Conservation (phyloP, 2,797 vertebrate species). For the Siniperca undulata region DNA sequence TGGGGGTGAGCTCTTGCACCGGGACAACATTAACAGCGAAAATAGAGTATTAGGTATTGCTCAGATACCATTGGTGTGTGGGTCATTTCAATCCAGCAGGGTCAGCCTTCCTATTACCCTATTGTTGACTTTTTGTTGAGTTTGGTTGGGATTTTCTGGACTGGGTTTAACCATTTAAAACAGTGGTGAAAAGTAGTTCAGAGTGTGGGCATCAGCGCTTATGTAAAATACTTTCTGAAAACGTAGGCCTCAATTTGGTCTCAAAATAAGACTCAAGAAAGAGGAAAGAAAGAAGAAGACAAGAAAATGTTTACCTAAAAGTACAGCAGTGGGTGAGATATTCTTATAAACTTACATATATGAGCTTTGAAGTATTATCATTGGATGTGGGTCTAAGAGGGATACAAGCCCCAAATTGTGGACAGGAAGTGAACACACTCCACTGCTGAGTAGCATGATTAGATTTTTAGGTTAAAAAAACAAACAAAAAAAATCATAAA, state of each 20-base stretch:
- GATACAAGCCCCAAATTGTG: background rate
- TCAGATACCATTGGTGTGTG: slow-evolving; percentile 39
- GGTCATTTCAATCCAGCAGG: slow-evolving; percentile 68
- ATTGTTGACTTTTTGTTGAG: slow-evolving; percentile 51
- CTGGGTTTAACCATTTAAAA: slow-evolving; percentile 40
- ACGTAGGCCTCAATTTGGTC: background rate
- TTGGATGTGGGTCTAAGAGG: background rate
- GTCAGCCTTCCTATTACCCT: slow-evolving; percentile 69
- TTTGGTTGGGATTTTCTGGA: slow-evolving; percentile 26
- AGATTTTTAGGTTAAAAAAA: too few species aligned
- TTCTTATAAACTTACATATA: background rate
- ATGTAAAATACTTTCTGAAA: slow-evolving; percentile 20
- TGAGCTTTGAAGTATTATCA: background rate
- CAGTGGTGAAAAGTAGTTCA: slow-evolving; percentile 1
- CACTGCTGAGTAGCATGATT: background rate
- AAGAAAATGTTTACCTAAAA: background rate
- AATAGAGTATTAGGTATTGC: slow-evolving; percentile 51
- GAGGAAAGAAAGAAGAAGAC: background rate
- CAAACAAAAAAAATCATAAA: too few species aligned
- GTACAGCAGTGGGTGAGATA: background rate
- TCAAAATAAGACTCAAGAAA: background rate
- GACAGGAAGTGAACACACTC: background rate
- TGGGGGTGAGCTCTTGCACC: slow-evolving; percentile 23
- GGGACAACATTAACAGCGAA: slow-evolving; percentile 33
- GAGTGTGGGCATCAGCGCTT: background rate